Evolutionary conservation across 2,797 vertebrate genomes (phyloP).

Genomic region (Melanotaenia parkinsoni): DNA sequence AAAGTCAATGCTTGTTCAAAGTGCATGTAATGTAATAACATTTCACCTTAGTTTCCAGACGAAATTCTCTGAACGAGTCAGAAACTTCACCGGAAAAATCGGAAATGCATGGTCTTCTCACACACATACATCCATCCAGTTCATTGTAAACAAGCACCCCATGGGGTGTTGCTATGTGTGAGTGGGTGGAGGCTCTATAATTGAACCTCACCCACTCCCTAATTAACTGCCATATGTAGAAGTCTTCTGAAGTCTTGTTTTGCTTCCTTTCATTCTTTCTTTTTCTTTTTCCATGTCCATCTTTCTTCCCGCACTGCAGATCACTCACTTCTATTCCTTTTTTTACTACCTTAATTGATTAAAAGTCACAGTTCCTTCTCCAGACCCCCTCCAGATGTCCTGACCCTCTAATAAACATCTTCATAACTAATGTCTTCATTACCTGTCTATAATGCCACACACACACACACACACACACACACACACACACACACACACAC

Average conservation of each 20-base stretch:
- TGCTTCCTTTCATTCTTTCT: slow-evolving; percentile 6
- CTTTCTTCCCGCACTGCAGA: not conserved
- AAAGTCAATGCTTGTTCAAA: not conserved
- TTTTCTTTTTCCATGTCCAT: slow-evolving; percentile 10
- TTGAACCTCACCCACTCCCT: slow-evolving; percentile 37
- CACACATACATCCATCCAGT: slow-evolving; percentile 14
- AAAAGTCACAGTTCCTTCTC: slow-evolving; percentile 6
- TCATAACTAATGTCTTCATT: slow-evolving; percentile 39
- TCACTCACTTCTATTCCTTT: not conserved
- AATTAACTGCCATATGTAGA: slow-evolving; percentile 56
- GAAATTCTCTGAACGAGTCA: slow-evolving; percentile 3
- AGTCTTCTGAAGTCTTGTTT: slow-evolving; percentile 36
- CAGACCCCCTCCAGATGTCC: slow-evolving; percentile 43
- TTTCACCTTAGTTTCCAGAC: slow-evolving; percentile 4
- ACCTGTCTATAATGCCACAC: slow-evolving; percentile 37
- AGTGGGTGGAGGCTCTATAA: slow-evolving; percentile 51
- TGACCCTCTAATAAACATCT: slow-evolving; percentile 34
- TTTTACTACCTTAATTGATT: slow-evolving; percentile 17
- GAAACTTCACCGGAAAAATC: slow-evolving; percentile 35
- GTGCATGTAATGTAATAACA: not conserved
- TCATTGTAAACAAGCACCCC: slow-evolving; percentile 36
- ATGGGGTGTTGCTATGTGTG: slow-evolving; percentile 13
- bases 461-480: slow-evolving; percentile 22
- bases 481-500: slow-evolving; percentile 13
- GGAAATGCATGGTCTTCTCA: slow-evolving; percentile 10